A percentile compares a stretch with the other conserved stretches of the same genome.
These are phyloP conservation scores for Peromyscus californicus DNA, from an alignment of 2,113 vertebrate genomes.

Conservation along the genomic window DNA sequence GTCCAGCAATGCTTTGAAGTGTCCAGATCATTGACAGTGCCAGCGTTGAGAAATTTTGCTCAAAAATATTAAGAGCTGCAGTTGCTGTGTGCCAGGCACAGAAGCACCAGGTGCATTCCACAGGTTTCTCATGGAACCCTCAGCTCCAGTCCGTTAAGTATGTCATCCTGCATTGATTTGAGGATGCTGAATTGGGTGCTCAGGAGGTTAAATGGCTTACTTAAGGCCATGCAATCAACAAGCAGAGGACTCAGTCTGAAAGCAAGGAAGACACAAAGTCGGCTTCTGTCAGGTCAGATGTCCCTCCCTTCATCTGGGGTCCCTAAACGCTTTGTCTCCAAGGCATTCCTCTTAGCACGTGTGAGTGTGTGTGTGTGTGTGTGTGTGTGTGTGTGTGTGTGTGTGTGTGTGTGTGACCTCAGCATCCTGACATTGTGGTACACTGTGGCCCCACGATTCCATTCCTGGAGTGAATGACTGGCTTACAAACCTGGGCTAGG, in stretches of 20 bases:
- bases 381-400: accelerated
- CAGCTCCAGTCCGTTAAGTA: background rate
- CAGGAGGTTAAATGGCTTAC: background rate
- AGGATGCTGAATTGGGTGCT: background rate
- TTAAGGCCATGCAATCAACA: background rate
- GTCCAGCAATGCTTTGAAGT: background rate
- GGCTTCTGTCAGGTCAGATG: background rate
- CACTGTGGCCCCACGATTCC: background rate
- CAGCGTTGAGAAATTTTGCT: background rate
- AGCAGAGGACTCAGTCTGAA: slow-evolving; percentile 15
- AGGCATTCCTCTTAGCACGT: background rate
- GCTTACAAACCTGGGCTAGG: background rate
- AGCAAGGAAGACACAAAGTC: background rate
- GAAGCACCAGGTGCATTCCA: background rate
- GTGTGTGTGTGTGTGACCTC: background rate
- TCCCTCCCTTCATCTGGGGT: background rate
- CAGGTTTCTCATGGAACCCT: background rate
- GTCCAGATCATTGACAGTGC: background rate
- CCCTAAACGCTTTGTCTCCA: background rate
- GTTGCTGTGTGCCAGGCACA: background rate
- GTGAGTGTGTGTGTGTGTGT: accelerated
- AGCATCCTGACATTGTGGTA: background rate
- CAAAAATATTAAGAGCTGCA: background rate
- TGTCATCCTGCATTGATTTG: background rate
- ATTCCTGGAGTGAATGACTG: background rate